Base-by-base conservation (phyloP, 30 jellyfish, hydroid and myxozoan genomes). In the Cassiopea xamachana region DNA sequence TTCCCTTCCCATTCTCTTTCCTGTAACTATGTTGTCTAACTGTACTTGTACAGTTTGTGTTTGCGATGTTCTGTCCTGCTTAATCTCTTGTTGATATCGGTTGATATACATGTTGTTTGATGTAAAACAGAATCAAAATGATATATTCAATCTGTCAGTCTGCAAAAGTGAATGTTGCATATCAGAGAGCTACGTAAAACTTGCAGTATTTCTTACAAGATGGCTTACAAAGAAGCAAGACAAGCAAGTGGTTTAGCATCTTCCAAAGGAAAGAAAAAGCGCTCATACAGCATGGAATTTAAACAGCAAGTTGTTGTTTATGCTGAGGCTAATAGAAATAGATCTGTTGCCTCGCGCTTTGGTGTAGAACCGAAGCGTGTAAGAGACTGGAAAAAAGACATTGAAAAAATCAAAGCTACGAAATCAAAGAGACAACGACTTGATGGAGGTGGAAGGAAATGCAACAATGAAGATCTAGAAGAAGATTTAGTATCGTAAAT, bases 301-400 rank as follows among this genome's bases (percentile, higher is more conserved):
- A 85, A 85, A 74, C 27, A 51, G 72, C 93, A 87, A 78, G 93
- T 87, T 60, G 74, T 77, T 79, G 89, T 46, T 77, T 78, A 87
- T 78, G 93, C 86, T 49, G 93, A 77, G 71, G 86, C 93, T 71
- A 77, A 87, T 58, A 50, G 93, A 0, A 87, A 87, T 77, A 59
- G 94, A 77, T 39, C 93, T 78, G 95, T 94, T 78, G 94, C 93
- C 74, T 64, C 74, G 43, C 15, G 74, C 74, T 17, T 4, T 17
- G 74, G 74, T 64, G 7, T 64, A 64, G 74, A 64, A 4, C 74
- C 74, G 27, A 64, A 64, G 0, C 74, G 2, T 64, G 74, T 64
- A 64, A 64, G 74, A 9, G 43, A 64, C 39, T 64, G 27, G 74
- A 64, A 14, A 0, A 64, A 64, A 0, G 74, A 64, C 74, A 64